Evolutionary conservation across 2,888 invertebrate genomes (phyloP).

Genomic region (Hydroisotoma schaefferi): DNA sequence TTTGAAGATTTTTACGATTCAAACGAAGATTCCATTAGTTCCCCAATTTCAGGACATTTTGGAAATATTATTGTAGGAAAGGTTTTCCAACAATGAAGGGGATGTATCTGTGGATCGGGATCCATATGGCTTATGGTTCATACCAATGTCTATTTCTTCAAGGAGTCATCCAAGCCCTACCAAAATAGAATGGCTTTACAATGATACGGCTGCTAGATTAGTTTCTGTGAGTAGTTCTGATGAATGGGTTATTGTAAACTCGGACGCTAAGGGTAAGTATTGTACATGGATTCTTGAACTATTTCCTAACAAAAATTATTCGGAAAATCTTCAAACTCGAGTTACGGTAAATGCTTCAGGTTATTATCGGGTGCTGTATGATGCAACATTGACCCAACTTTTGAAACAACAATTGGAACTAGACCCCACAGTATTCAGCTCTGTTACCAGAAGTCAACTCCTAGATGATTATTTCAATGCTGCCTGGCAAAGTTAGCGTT

Average conservation of each 20-base stretch:
- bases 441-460: slow-evolving; percentile 38
- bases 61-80: slow-evolving; percentile 1
- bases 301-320: neutral
- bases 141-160: slow-evolving; percentile 32
- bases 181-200: slow-evolving; percentile 29
- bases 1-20: slow-evolving; percentile 27
- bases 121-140: slow-evolving; percentile 21
- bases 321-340: neutral
- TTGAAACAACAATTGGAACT: slow-evolving; percentile 26
- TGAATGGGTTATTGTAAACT: slow-evolving; percentile 42
- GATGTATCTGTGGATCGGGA: neutral
- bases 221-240: slow-evolving; percentile 21
- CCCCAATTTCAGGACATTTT: slow-evolving; percentile 36
- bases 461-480: slow-evolving; percentile 41
- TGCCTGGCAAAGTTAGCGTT: slow-evolving; percentile 38
- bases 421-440: slow-evolving; percentile 21
- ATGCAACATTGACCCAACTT: slow-evolving; percentile 23
- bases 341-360: slow-evolving; percentile 16
- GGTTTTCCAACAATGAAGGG: slow-evolving; percentile 9
- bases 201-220: slow-evolving; percentile 32
- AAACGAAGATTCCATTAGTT: slow-evolving; percentile 22
- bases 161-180: neutral
- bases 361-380: slow-evolving; percentile 41
- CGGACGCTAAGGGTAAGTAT: slow-evolving; percentile 36
- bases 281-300: slow-evolving; percentile 3